Percentiles rank a stretch among this genome's conserved stretches.
Conservation (phyloP, 2,888 invertebrate species). For the Eristalinus aeneus region DNA sequence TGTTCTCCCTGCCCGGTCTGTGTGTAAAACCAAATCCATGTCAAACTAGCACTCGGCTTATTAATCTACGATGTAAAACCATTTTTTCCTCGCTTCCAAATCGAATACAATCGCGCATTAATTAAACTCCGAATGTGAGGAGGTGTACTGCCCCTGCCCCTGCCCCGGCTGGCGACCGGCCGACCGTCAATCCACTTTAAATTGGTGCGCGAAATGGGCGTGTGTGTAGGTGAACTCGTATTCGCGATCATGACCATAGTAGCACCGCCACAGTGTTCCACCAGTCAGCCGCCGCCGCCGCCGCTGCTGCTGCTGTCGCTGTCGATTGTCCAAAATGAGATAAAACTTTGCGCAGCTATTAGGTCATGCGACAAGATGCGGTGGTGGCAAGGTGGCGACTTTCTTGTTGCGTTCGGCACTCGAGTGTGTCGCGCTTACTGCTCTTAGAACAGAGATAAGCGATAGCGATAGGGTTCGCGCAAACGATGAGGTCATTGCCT, state of each 20-base stretch:
- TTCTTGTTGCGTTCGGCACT: conserved; percentile 21
- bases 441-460: neutral
- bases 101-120: conserved; percentile 66
- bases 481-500: conserved; percentile 24
- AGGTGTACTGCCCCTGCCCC: neutral
- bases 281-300: neutral
- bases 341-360: conserved; percentile 58
- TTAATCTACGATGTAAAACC: conserved; percentile 65
- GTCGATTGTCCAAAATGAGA: conserved; percentile 63
- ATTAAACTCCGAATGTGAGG: conserved; percentile 52
- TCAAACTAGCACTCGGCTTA: conserved; percentile 43
- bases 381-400: conserved; percentile 16
- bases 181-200: conserved; percentile 24
- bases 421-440: neutral
- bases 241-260: conserved; percentile 58
- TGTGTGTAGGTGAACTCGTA: conserved; percentile 63
- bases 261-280: conserved; percentile 7
- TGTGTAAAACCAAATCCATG: conserved; percentile 59
- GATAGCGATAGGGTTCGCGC: neutral
- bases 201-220: conserved; percentile 49
- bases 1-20: neutral
- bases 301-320: conserved; percentile 1
- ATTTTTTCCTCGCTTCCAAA: conserved; percentile 31
- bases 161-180: conserved; percentile 18
- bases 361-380: conserved; percentile 43